Evolutionary conservation across 2,888 invertebrate species (phyloP).

Genomic region (Lycia hirtaria): DNA sequence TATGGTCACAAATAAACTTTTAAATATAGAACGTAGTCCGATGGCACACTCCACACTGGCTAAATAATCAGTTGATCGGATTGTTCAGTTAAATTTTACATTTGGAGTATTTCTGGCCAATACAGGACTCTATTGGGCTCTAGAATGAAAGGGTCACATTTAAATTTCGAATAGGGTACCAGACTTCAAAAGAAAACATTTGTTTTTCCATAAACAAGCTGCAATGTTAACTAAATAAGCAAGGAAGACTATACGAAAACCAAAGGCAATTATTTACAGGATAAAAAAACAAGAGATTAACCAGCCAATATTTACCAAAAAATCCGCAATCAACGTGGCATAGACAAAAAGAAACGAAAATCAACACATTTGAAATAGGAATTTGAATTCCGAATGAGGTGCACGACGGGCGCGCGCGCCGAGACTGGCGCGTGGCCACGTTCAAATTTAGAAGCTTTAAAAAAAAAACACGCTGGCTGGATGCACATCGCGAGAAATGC

Average conservation of each 20-base stretch:
- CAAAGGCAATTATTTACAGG: constrained; percentile 32
- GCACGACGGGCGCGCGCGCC: constrained; percentile 68
- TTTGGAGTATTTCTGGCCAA: constrained; percentile 61
- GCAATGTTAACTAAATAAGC: constrained; percentile 48
- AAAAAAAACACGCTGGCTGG: constrained; percentile 65
- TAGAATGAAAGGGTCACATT: constrained; percentile 37
- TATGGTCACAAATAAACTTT: constrained; percentile 48
- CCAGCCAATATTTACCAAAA: constrained; percentile 63
- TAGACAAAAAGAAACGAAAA: constrained; percentile 20
- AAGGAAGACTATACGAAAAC: constrained; percentile 34
- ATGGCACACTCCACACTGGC: constrained; percentile 51
- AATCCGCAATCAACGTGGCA: constrained; percentile 43
- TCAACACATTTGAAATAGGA: constrained; percentile 43
- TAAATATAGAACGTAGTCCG: constrained; percentile 48
- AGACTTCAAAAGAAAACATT: constrained; percentile 5
- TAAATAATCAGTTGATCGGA: constrained; percentile 45
- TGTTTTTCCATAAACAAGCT: constrained; percentile 32
- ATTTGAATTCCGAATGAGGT: constrained; percentile 56
- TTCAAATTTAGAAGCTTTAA: constrained; percentile 80
- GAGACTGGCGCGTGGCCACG: constrained; percentile 79
- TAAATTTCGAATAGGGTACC: constrained; percentile 12
- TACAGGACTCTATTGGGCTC: constrained; percentile 74
- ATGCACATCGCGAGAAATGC: constrained; percentile 81
- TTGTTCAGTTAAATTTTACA: constrained; percentile 56
- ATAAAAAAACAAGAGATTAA: constrained; percentile 9